Base-by-base conservation (phyloP, 2,797 vertebrate genomes). In the Alosa sapidissima region DNA sequence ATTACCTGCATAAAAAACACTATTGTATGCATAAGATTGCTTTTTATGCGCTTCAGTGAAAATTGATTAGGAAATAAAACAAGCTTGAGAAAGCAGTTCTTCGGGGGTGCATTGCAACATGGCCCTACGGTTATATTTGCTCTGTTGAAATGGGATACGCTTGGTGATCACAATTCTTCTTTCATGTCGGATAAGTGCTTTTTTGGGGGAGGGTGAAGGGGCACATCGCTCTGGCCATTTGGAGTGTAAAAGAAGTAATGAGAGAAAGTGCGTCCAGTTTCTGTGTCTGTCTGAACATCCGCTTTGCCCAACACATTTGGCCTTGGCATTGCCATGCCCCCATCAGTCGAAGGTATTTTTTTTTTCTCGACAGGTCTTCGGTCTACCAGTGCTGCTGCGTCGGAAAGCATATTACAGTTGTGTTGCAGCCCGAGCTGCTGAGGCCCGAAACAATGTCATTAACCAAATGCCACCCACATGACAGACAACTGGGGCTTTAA, bases 1-100 rank as follows among this genome's bases (percentile, higher is more conserved):
- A 82, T 87, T 87, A 86, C 62, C 85, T 87, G 88, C 86, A 68
- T 87, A 87, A 78, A 81, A 82, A 83, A 84, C 65, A 7, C 2
- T 47, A 84, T 82, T 84, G 82, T 81, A 78, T 78, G 72, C 72
- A 78, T 78, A 78, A 78, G 72, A 78, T 78, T 78, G 84, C 82
- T 83, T 87, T 82, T 82, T 84, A 78, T 78, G 72, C 62, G 83
- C 87, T 85, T 78, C 75, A 82, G 78, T 58, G 86, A 83, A 58
- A 82, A 52, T 82, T 75, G 81, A 88, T 86, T 75, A 87, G 86
- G 83, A 84, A 83, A 83, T 81, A 84, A 83, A 84, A 36, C 28
- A 54, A 62, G 62, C 78, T 83, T 85, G 58, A 81, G 83, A 84
- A 84, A 85, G 65, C 82, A 49, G 36, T 9, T 85, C 84, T 82